Conservation (phyloP, 23 tunicate species). For the Halocynthia roretzi region DNA sequence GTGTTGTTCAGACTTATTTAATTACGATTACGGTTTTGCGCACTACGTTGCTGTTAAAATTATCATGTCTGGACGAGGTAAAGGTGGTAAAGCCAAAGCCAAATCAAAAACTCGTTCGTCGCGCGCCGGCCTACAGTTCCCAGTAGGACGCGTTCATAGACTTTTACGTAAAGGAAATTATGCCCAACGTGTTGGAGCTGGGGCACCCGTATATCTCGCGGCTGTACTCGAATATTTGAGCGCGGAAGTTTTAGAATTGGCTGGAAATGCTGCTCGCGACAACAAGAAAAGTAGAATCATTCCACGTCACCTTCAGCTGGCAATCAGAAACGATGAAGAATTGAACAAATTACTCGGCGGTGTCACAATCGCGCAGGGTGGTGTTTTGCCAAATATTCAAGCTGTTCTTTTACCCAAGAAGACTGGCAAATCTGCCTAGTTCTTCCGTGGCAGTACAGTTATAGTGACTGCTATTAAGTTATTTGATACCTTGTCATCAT, state of each 20-base stretch:
- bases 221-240: slow-evolving; percentile 28
- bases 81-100: slow-evolving; percentile 19
- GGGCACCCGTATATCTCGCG: slow-evolving; percentile 41
- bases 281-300: slow-evolving; percentile 34
- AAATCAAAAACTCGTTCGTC: slow-evolving; percentile 30
- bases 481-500: too few species aligned
- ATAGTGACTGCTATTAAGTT: too few species aligned
- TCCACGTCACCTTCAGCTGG: slow-evolving; percentile 38
- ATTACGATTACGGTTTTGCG: too few species aligned
- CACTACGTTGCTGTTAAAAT: too few species aligned
- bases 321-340: slow-evolving; percentile 33
- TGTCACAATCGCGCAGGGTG: slow-evolving; percentile 30
- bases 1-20: too few species aligned
- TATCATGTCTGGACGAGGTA: slow-evolving; percentile 11
- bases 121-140: slow-evolving; percentile 39
- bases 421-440: slow-evolving; percentile 12
- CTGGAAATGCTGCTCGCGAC: slow-evolving; percentile 36
- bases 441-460: too few species aligned
- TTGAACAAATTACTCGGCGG: slow-evolving; percentile 16
- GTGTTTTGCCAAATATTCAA: slow-evolving; percentile 28
- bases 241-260: slow-evolving; percentile 36
- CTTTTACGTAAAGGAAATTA: slow-evolving; percentile 36
- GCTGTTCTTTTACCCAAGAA: slow-evolving; percentile 33
- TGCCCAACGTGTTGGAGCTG: slow-evolving; percentile 38
- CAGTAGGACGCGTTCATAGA: slow-evolving; percentile 33